phyloP scores from a whole-genome alignment of 1,140 invertebrate genomes.

The Drosophila azteca region DNA sequence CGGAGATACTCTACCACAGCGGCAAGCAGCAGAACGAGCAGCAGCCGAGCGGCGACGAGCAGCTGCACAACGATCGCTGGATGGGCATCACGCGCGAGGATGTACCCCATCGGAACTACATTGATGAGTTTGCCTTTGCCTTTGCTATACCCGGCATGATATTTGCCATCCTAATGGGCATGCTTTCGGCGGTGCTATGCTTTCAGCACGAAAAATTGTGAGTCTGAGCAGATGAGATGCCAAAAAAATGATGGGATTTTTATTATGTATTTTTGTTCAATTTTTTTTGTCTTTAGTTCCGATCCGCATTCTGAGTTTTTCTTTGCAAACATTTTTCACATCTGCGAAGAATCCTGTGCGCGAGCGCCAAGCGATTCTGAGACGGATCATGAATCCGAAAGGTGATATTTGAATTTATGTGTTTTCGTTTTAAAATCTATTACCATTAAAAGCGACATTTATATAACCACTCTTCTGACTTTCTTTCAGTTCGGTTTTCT shows the following conservation, averaged over 20 bases:
- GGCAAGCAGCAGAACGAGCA: constrained; percentile 52
- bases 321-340: constrained; percentile 82
- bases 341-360: constrained; percentile 79
- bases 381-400: constrained; percentile 59
- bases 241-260: constrained; percentile 4
- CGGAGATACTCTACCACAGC: constrained; percentile 74
- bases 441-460: no score
- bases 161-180: constrained; percentile 87
- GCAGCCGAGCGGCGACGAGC: constrained; percentile 19
- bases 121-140: constrained; percentile 88
- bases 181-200: constrained; percentile 90
- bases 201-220: constrained; percentile 91
- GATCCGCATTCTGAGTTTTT: constrained; percentile 82
- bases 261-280: constrained; percentile 23
- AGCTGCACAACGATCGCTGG: constrained; percentile 62
- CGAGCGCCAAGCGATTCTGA: constrained; percentile 50
- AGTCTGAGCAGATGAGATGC: constrained; percentile 83
- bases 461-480: not conserved
- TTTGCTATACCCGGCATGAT: constrained; percentile 89
- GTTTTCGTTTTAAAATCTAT: not conserved
- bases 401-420: constrained; percentile 17
- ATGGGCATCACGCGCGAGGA: constrained; percentile 84
- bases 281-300: constrained; percentile 54
- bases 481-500: constrained; percentile 45
- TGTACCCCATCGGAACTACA: constrained; percentile 89